phyloP scores from a whole-genome alignment of 2,113 vertebrate species.

The Microcebus tavaratra region DNA sequence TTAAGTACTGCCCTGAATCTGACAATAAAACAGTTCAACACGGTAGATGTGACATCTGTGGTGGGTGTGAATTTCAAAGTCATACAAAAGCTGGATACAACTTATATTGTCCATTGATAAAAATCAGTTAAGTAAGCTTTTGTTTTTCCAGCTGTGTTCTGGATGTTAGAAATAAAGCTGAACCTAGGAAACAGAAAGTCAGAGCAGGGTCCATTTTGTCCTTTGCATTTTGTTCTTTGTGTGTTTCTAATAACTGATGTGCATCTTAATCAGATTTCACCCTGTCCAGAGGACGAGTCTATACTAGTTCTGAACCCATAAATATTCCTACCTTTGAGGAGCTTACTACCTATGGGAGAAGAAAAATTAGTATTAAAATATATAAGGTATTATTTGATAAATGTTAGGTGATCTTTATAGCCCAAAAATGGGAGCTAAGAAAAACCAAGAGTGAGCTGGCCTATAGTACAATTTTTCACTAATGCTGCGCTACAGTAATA shows the following conservation, averaged over 20 bases:
- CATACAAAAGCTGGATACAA: constrained; percentile 23
- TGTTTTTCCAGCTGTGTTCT: constrained; percentile 41
- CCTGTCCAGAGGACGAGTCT: background rate
- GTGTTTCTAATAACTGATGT: constrained; percentile 38
- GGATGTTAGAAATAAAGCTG: background rate
- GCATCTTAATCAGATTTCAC: constrained; percentile 41
- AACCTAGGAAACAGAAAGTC: background rate
- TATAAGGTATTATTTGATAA: constrained; percentile 4
- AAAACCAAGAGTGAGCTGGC: constrained; percentile 16
- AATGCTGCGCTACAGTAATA: background rate
- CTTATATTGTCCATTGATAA: constrained; percentile 48
- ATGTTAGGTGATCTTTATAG: background rate
- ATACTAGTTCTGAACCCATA: background rate
- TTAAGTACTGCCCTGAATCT: constrained; percentile 42
- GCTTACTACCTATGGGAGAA: background rate
- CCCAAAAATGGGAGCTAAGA: background rate
- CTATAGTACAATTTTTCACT: constrained; percentile 12
- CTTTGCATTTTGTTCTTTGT: background rate
- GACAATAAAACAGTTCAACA: constrained; percentile 38
- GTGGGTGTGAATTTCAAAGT: constrained; percentile 34
- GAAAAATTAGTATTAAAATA: constrained; percentile 36
- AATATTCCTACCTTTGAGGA: constrained; percentile 24
- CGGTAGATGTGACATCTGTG: constrained; percentile 45
- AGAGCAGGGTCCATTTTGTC: background rate
- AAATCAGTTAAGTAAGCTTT: constrained; percentile 31